These are phyloP conservation scores for Cladopsammia gracilis DNA, from an alignment of 64 coral and sea anemone genomes.

Conservation along the genomic window DNA sequence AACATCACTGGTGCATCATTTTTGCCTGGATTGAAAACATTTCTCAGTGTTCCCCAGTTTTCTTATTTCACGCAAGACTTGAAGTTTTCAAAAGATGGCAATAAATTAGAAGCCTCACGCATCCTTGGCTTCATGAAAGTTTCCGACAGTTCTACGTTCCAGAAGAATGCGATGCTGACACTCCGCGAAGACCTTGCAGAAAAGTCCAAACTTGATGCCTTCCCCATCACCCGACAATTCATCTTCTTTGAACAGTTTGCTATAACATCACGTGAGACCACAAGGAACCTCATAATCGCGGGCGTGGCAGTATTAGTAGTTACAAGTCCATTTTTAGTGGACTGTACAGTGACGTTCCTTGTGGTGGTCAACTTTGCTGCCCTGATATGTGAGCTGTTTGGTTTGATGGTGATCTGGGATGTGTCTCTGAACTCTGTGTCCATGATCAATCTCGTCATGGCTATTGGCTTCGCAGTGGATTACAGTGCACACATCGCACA, in stretches of 20 bases:
- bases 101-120: conserved; percentile 55
- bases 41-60: conserved; percentile 47
- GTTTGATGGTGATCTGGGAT: conserved; percentile 69
- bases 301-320: conserved; percentile 57
- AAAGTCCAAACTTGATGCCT: conserved; percentile 50
- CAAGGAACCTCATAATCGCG: conserved; percentile 76
- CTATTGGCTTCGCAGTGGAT: conserved; percentile 63
- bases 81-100: conserved; percentile 31
- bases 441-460: conserved; percentile 73
- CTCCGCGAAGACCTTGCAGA: conserved; percentile 50
- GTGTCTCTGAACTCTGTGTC: conserved; percentile 69
- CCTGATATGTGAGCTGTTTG: conserved; percentile 66
- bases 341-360: conserved; percentile 40
- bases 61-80: conserved; percentile 70
- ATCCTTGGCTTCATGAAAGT: conserved; percentile 70
- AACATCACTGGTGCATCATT: conserved; percentile 14
- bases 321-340: conserved; percentile 63
- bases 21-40: conserved; percentile 38
- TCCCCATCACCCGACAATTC: conserved; percentile 52
- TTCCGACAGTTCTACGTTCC: conserved; percentile 47
- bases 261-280: conserved; percentile 42
- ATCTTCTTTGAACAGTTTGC: conserved; percentile 67
- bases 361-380: conserved; percentile 59
- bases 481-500: conserved; percentile 74
- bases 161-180: conserved; percentile 67